Base-by-base conservation (phyloP, 2,888 invertebrate species). In the Camptogramma bilineatum region DNA sequence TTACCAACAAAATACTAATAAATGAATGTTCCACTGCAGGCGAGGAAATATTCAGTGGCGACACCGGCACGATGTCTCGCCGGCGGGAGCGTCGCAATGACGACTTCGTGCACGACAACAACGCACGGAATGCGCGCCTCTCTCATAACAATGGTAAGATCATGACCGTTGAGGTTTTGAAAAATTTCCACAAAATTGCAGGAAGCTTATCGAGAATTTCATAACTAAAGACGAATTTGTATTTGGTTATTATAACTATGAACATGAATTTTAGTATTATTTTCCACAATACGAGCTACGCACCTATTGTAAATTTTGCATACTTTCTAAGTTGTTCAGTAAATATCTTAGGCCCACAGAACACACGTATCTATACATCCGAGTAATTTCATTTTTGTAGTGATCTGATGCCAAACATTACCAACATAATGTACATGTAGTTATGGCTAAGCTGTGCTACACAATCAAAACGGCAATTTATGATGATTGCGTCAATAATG, bases 1-100 rank as follows among this genome's bases (percentile, higher is more conserved):
- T 39, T n/a, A 46, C 17, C 17, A 46, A 46, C 46, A 17, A 17
- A 19, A 47, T 17, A 4, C 7, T 47, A 28, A 16, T 47, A 31
- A n/a, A n/a, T 48, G 17, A 31, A 21, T 31, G 21, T 52, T 61
- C 9, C 39, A n/a, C 65, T 63, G 8, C 64, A 93, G 93, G 91
- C 76, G 93, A 93, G 73, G 93, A 93, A 76, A 83, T 91, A 68
- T 93, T 91, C 71, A 86, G 71, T 60, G 83, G 80, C 18, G 91
- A 91, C 50, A 73, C 84, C 4, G 80, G 87, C 34, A 92, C 90
- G 19, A 74, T 90, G 57, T 84, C 88, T 17, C 87, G 88, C 24
- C 86, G 88, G 8, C 83, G 91, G 44, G 72, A 72, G n/a, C 86
- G 91, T 39, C 85, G 90, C n/a, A 73, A 81, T 13, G 93, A 93